These are phyloP conservation scores for Luperina nickerlii DNA, from an alignment of 2,888 invertebrate species.

Conservation along the genomic window DNA sequence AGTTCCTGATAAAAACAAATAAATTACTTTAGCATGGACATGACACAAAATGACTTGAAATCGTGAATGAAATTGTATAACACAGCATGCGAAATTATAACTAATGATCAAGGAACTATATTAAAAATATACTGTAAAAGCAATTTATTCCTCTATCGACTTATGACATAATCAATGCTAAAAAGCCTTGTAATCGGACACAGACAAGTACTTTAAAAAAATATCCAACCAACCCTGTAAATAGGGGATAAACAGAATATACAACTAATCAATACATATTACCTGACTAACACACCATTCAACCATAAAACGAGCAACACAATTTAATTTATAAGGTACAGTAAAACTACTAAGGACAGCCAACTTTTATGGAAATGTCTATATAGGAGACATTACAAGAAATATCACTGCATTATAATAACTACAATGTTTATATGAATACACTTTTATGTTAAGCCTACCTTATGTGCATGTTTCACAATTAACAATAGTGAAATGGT, in stretches of 20 bases:
- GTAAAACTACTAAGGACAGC: conserved; percentile 63
- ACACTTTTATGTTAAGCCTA: conserved; percentile 72
- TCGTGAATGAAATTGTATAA: conserved; percentile 70
- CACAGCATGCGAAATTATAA: conserved; percentile 77
- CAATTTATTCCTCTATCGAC: conserved; percentile 56
- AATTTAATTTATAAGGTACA: conserved; percentile 55
- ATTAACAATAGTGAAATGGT: conserved; percentile 80
- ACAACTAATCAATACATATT: conserved; percentile 60
- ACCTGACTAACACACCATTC: conserved; percentile 59
- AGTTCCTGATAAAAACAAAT: conserved; percentile 78
- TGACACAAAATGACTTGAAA: conserved; percentile 85
- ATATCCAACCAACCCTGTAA: conserved; percentile 58
- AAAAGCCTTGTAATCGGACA: conserved; percentile 51
- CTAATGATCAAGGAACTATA: conserved; percentile 79
- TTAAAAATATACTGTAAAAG: conserved; percentile 65
- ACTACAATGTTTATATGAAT: conserved; percentile 73
- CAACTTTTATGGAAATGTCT: conserved; percentile 65
- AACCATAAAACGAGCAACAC: conserved; percentile 57
- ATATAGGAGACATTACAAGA: conserved; percentile 74
- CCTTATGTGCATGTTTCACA: conserved; percentile 71
- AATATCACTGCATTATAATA: conserved; percentile 83
- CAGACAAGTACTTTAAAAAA: conserved; percentile 49
- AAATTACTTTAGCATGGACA: conserved; percentile 78
- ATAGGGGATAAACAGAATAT: conserved; percentile 62
- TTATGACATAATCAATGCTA: conserved; percentile 58